Percentiles rank a stretch among this genome's conserved stretches.
phyloP scores from a whole-genome alignment of 2,888 invertebrate species.

The Plusia festucae region DNA sequence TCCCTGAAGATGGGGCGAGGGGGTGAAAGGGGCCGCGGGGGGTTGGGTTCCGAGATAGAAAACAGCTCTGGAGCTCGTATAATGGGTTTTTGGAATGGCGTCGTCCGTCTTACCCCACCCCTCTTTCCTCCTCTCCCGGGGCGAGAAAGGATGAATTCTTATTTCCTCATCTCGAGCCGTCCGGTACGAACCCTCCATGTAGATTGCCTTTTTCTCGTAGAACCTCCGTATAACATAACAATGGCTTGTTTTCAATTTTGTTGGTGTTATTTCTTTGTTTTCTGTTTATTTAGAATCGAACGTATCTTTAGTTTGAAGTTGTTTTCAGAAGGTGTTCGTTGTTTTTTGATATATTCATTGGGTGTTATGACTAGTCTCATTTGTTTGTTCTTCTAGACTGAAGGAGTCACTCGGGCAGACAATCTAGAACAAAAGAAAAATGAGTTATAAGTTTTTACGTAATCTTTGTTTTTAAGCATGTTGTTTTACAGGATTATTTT shows the following conservation, averaged over 20 bases:
- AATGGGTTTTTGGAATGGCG: conserved; percentile 93
- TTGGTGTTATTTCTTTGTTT: conserved; percentile 75
- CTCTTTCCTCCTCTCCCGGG: conserved; percentile 71
- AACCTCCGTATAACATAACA: conserved; percentile 88
- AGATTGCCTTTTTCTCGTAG: conserved; percentile 88
- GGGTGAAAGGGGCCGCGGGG: conserved; percentile 64
- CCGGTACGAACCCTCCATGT: conserved; percentile 87
- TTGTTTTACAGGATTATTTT: too few relatives aligned
- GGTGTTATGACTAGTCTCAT: neutral
- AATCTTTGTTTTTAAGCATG: too few relatives aligned
- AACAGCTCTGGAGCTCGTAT: conserved; percentile 91
- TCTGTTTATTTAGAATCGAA: conserved; percentile 55
- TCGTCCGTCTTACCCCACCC: conserved; percentile 90
- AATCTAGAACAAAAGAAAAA: too few relatives aligned
- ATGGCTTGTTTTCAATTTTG: conserved; percentile 89
- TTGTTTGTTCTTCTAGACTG: neutral
- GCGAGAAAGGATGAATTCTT: conserved; percentile 89
- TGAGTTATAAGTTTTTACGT: too few relatives aligned
- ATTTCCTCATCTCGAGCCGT: conserved; percentile 89
- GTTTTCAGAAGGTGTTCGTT: neutral
- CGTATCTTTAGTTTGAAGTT: conserved; percentile 27
- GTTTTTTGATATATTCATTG: neutral
- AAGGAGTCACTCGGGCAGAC: too few relatives aligned
- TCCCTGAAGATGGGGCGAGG: conserved; percentile 76
- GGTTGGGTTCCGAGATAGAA: conserved; percentile 86